A percentile compares a stretch with the other conserved stretches of the same genome.
Evolutionary conservation across 2,113 vertebrate genomes (phyloP).

Genomic region (Myxocyprinus asiaticus): DNA sequence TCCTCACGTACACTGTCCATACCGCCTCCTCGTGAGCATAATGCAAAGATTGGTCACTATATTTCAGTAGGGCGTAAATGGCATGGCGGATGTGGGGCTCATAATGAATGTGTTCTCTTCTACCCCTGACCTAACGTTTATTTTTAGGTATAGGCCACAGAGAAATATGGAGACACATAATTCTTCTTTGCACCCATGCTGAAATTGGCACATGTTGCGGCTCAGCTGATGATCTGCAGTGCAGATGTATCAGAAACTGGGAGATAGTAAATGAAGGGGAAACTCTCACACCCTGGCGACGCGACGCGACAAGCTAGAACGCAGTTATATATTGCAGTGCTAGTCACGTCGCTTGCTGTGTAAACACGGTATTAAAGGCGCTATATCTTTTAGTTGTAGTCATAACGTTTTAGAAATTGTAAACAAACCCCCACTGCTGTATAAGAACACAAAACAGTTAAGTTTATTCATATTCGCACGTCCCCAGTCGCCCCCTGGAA

Average conservation of each 20-base stretch:
- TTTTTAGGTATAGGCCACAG: neutral
- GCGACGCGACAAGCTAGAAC: too few species aligned
- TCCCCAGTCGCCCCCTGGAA: neutral
- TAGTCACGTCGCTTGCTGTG: too few species aligned
- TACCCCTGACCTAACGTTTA: slow-evolving; percentile 27
- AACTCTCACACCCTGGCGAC: too few species aligned
- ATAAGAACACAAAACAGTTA: neutral
- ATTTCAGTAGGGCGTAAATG: too few species aligned
- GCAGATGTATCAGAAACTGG: slow-evolving; percentile 29
- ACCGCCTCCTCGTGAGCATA: neutral
- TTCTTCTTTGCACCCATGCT: slow-evolving; percentile 12
- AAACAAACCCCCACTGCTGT: neutral
- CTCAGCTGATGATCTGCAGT: slow-evolving; percentile 44
- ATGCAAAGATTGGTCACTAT: neutral
- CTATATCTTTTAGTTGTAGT: too few species aligned
- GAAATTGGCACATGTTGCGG: slow-evolving; percentile 44
- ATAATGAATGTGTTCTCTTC: neutral
- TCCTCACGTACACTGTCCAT: slow-evolving; percentile 22
- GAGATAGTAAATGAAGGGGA: neutral
- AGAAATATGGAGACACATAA: slow-evolving; percentile 24
- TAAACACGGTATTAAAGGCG: too few species aligned
- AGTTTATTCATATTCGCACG: too few species aligned
- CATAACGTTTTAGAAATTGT: neutral
- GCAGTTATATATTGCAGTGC: too few species aligned
- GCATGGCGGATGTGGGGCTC: neutral